Percentiles rank a stretch among this genome's conserved stretches.
These are phyloP conservation scores for Corapipo altera DNA, from an alignment of 2,113 vertebrate species.

Conservation along the genomic window DNA sequence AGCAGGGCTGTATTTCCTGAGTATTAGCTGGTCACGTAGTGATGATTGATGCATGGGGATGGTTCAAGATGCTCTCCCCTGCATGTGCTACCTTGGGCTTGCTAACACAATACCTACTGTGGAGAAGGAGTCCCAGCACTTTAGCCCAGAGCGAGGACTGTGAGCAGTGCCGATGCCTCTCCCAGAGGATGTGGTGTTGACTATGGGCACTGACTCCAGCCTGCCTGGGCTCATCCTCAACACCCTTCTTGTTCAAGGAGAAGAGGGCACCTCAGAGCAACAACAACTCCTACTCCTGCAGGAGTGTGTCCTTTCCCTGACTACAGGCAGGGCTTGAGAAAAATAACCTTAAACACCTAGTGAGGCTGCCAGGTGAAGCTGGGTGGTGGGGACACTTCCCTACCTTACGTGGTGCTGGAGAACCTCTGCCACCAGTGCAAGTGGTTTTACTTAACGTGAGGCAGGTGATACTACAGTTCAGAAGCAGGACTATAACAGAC, in stretches of 20 bases:
- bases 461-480: accelerated
- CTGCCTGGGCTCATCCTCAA: accelerated
- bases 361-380: not conserved
- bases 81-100: not conserved
- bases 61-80: not conserved
- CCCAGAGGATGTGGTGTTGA: not conserved
- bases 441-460: accelerated
- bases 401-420: not conserved
- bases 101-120: accelerated
- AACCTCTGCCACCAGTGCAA: not conserved
- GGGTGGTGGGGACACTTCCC: not conserved
- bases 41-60: accelerated
- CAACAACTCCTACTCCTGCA: not conserved
- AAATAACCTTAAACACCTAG: not conserved
- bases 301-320: not conserved
- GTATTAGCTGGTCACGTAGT: accelerated
- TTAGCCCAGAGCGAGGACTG: not conserved
- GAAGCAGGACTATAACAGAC: not conserved
- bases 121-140: not conserved
- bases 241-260: not conserved
- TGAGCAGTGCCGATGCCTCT: accelerated
- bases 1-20: not conserved
- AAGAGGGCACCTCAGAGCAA: not conserved
- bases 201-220: not conserved
- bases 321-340: not conserved